Base-by-base conservation (phyloP, 2,113 vertebrate genomes). In the Pseudorectes ferrugineus region DNA sequence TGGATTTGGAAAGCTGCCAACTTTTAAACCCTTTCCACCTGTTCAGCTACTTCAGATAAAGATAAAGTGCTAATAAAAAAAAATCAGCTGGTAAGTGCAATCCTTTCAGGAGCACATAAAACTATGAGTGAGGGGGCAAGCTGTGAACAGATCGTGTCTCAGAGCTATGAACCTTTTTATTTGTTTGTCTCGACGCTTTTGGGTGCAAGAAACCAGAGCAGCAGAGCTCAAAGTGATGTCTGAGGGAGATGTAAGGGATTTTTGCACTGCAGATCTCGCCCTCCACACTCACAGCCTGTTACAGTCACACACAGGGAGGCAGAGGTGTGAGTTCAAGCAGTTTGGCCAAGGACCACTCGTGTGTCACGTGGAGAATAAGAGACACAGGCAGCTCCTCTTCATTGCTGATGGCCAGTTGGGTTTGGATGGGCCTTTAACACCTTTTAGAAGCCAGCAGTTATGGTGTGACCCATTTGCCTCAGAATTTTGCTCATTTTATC, bases 361-460 rank as follows among this genome's bases (percentile, higher is more conserved):
- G 35, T 43, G 18, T 28, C 5, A 42, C 0, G 0, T 6, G 28
- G 52, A 75, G 28, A 88, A 36, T 4, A 33, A 54, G 42, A 71
- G 40, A 42, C 15, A 43, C 4, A 38, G 40, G 29, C 11, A 43
- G 29, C 51, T 68, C 26, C 24, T 52, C 13, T 42, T 61, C 67
- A 14, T 0, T 25, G 8, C 11, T 25, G 67, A 57, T 68, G 31
- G 10, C 36, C 62, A 75, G 20, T 0, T 45, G 28, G 15, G 18
- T 72, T 55, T 52, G 62, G 72, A 36, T 11, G 46, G 26, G 62
- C 7, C 11, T 73, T 75, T 67, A 35, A 46, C 18, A 51, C 20
- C 23, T 5, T 3, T 45, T 49, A 73, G 67, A 83, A 85, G 20
- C 19, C 71, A 88, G 21, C 11, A 52, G 24, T 63, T 46, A 22